A percentile compares a stretch with the other conserved stretches of the same genome.
phyloP scores from a whole-genome alignment of 2,113 vertebrate genomes.

The Pseudois nayaur region DNA sequence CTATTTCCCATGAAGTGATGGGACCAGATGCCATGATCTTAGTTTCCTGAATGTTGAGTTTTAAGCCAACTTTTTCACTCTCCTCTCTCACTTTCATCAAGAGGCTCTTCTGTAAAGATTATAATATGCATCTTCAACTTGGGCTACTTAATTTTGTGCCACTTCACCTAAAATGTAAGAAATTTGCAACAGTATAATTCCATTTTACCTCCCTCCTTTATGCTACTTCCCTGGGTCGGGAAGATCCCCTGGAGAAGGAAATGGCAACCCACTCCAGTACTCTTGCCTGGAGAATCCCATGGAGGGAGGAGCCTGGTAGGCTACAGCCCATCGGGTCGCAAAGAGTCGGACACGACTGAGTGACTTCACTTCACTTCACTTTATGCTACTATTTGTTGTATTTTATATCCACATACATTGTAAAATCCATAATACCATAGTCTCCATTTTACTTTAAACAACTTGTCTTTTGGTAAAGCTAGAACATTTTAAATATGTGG shows the following conservation, averaged over 20 bases:
- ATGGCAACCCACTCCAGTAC: too few species aligned
- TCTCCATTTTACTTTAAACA: background rate
- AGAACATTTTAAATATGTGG: background rate
- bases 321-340: too few species aligned
- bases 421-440: background rate
- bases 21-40: background rate
- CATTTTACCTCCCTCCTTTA: background rate
- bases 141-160: background rate
- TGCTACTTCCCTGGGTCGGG: background rate
- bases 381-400: background rate
- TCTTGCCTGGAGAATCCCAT: too few species aligned
- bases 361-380: background rate
- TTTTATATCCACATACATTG: background rate
- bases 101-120: background rate
- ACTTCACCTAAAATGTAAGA: background rate
- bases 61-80: background rate
- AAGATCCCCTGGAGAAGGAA: too few species aligned
- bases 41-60: background rate
- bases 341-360: too few species aligned
- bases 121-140: background rate
- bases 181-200: background rate
- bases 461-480: background rate
- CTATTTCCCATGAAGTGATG: background rate
- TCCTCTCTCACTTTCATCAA: background rate
- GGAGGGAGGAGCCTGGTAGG: too few species aligned